phyloP scores from a whole-genome alignment of 1,140 invertebrate species.

The Agrilus planipennis region DNA sequence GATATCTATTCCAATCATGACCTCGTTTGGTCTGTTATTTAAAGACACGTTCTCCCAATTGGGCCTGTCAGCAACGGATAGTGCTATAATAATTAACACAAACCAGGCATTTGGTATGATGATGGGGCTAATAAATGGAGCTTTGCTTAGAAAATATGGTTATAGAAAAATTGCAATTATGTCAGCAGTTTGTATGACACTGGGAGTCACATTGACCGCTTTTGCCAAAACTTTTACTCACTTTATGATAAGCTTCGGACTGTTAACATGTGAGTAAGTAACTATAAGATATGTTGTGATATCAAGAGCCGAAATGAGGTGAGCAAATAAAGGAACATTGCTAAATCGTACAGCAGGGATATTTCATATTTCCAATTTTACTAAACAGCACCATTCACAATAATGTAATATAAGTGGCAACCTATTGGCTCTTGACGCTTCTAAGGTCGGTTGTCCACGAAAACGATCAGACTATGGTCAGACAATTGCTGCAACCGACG shows the following conservation, averaged over 20 bases:
- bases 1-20: slow-evolving; percentile 45
- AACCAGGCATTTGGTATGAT: slow-evolving; percentile 48
- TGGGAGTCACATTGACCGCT: slow-evolving; percentile 41
- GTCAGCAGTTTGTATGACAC: slow-evolving; percentile 41
- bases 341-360: background rate
- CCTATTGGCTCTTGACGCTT: background rate
- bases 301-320: background rate
- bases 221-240: slow-evolving; percentile 44
- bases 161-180: slow-evolving; percentile 49
- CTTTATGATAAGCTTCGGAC: slow-evolving; percentile 49
- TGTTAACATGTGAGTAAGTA: slow-evolving; percentile 48
- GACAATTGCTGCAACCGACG: no score
- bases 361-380: background rate
- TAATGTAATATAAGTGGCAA: background rate
- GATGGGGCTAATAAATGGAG: slow-evolving; percentile 50
- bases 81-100: slow-evolving; percentile 52
- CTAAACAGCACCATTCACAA: background rate
- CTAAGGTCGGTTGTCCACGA: background rate
- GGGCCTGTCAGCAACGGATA: slow-evolving; percentile 46
- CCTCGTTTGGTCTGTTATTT: slow-evolving; percentile 54
- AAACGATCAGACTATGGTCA: no score
- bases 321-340: no score
- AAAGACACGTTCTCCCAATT: slow-evolving; percentile 44
- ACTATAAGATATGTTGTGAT: slow-evolving; percentile 10
- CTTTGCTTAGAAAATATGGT: slow-evolving; percentile 48